These are phyloP conservation scores for Hippasteria phrygiana DNA, from an alignment of 53 echinoderm and acorn worm genomes.

Conservation along the genomic window DNA sequence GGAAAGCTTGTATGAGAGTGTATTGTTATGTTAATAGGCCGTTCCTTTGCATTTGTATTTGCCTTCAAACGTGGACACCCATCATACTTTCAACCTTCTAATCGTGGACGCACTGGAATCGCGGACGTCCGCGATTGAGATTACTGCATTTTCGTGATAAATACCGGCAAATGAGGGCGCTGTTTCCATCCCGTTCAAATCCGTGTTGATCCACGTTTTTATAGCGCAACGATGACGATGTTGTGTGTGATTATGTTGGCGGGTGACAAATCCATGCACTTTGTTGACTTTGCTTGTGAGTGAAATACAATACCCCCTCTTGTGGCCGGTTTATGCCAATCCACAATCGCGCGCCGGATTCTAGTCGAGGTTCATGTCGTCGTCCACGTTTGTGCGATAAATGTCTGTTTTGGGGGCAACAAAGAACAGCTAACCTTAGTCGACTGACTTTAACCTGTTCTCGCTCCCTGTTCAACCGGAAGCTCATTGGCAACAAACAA, in stretches of 20 bases:
- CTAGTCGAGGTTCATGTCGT: background rate
- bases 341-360: background rate
- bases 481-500: background rate
- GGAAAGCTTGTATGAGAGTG: no score
- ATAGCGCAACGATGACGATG: slow-evolving; percentile 13
- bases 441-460: background rate
- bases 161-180: slow-evolving; percentile 24
- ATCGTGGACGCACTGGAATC: slow-evolving; percentile 18
- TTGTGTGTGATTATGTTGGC: background rate
- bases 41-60: slow-evolving; percentile 32
- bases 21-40: no score
- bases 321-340: background rate
- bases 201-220: slow-evolving; percentile 20
- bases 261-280: slow-evolving; percentile 23
- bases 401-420: background rate
- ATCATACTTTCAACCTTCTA: slow-evolving; percentile 28
- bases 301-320: slow-evolving; percentile 8
- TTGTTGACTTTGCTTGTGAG: background rate
- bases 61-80: slow-evolving; percentile 32
- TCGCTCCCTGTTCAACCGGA: background rate
- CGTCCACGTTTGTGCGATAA: slow-evolving; percentile 17
- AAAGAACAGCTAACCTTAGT: background rate
- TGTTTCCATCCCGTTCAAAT: slow-evolving; percentile 8
- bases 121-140: slow-evolving; percentile 35
- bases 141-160: slow-evolving; percentile 17